Percentiles rank a stretch among this genome's conserved stretches.
Conservation (phyloP, 1,140 invertebrate species). For the Telenomus remus region DNA sequence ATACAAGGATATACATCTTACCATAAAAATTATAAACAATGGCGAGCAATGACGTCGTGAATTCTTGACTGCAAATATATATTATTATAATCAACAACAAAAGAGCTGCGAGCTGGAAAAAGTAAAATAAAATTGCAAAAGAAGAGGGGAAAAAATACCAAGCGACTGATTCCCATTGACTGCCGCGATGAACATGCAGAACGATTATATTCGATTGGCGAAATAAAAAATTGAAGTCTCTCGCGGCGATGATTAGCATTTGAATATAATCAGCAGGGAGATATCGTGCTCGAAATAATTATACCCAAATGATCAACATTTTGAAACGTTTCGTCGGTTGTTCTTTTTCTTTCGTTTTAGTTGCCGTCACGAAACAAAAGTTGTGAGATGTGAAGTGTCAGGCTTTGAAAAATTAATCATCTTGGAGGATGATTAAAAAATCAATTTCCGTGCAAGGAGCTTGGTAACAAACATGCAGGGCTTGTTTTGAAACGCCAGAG, state of each 20-base stretch:
- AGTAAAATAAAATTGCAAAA: not conserved
- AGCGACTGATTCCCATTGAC: constrained; percentile 19
- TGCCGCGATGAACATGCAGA: constrained; percentile 29
- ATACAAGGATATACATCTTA: constrained; percentile 9
- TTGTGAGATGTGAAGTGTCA: no score
- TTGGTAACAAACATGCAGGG: constrained; percentile 6
- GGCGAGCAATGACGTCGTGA: constrained; percentile 24
- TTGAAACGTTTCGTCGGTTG: not conserved
- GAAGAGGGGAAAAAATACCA: not conserved
- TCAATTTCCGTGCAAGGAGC: constrained; percentile 7
- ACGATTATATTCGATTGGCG: constrained; percentile 2
- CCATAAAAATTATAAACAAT: constrained; percentile 47
- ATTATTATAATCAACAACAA: constrained; percentile 32
- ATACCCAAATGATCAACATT: constrained; percentile 2
- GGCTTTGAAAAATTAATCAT: no score
- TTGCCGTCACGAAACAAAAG: no score
- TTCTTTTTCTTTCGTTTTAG: no score
- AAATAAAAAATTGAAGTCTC: constrained; percentile 8
- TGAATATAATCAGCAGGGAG: not conserved
- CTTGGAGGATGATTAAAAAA: not conserved
- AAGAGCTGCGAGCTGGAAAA: not conserved
- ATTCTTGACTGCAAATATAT: constrained; percentile 22
- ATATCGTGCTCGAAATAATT: no score
- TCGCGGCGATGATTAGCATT: constrained; percentile 12
- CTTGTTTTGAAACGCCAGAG: constrained; percentile 47